Evolutionary conservation across 2,888 invertebrate species (phyloP), one percentile per base, ranked within the genome.

Genomic region (Heteromyza rotundicornis): DNA sequence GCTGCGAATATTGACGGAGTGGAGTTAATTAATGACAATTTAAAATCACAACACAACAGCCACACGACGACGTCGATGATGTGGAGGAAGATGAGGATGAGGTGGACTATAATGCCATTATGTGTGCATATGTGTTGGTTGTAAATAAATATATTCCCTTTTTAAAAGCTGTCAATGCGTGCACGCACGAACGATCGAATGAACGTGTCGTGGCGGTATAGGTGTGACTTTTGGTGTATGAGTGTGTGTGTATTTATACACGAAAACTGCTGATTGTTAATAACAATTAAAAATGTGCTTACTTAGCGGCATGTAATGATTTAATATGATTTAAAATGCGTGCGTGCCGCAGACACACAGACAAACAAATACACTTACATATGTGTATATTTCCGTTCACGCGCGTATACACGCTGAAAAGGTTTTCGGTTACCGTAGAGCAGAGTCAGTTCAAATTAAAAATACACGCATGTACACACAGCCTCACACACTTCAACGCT

Each of bases 21-120:
- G 24, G 10, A 77, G 72, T 77, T 78, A 78, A 77, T 77, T 78
- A 77, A 78, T 77, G 78, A 72, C 74, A 76, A 77, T 78, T 77
- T 76, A 78, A 77, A 77, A 78, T 77, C 76, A 77, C 77, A 77
- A 73, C 76, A 71, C 73, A 74, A 70, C 72, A 75, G 64, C 70
- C 66, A 64, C 47, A 68, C 67, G 64, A 63, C 64, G 14, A 40
- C n/a, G 5, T 7, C 72, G 68, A 73, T 72, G 71, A 76, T 76
- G 73, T 71, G 5, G 73, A 75, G 76, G 67, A 68, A 68, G 67
- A 65, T 60, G 49, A n/a, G 24, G 27, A 23, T 19, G 52, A 14
- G 16, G 17, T 22, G 10, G 22, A 57, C 49, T 32, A 35, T 16
- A 50, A 44, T 24, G 14, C n/a, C 61, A 62, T 47, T 51, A 32